These are phyloP conservation scores for Apostichopus leukothele DNA, from an alignment of 53 echinoderm and acorn worm species.

Conservation along the genomic window DNA sequence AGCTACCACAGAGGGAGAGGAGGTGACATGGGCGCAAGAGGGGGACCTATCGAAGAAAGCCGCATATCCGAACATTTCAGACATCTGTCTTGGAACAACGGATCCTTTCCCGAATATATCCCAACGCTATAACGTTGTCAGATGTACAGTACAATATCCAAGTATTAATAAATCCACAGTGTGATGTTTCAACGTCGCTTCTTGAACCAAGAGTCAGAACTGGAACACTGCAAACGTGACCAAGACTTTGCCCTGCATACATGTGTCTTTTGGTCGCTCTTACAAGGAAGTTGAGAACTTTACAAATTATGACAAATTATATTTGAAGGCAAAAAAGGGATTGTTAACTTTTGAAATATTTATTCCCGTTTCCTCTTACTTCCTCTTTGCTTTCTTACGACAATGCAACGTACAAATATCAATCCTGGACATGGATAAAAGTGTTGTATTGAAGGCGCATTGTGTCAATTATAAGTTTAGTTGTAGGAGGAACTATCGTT, in stretches of 20 bases:
- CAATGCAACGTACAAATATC: no score
- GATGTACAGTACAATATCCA: slow-evolving; percentile 4
- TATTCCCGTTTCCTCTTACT: neutral
- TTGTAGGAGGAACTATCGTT: no score
- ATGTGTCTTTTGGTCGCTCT: neutral
- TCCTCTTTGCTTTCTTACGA: neutral
- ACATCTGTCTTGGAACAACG: no score
- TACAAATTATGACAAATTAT: neutral
- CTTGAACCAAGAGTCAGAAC: no score
- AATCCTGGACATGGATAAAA: no score
- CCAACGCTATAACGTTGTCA: neutral
- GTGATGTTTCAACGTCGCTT: neutral
- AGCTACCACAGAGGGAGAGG: neutral
- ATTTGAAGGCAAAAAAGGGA: neutral
- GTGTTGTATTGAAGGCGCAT: no score
- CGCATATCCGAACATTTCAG: neutral
- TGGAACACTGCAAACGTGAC: no score
- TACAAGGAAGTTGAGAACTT: neutral
- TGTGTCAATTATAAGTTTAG: no score
- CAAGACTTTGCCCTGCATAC: no score
- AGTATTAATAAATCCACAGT: slow-evolving; percentile 13
- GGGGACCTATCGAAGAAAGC: neutral
- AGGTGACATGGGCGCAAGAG: neutral
- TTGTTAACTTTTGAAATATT: neutral
- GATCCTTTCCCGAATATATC: no score